Percentiles rank a stretch among this genome's conserved stretches.
phyloP scores from a whole-genome alignment of 2,113 vertebrate genomes.

The Catagonus wagneri region DNA sequence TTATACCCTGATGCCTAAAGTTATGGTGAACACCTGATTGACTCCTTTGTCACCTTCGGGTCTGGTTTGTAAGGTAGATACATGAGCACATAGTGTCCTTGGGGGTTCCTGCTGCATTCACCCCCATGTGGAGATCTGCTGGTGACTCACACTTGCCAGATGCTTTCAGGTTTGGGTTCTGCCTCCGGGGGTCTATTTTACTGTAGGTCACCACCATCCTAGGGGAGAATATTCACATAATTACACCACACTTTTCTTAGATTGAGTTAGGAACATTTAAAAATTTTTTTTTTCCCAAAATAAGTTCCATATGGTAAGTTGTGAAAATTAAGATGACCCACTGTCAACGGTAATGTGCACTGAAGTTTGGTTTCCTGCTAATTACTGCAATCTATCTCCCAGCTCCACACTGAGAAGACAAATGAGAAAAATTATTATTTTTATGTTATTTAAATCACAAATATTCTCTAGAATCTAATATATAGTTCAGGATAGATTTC shows the following conservation, averaged over 20 bases:
- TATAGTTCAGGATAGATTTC: background rate
- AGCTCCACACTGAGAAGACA: conserved; percentile 29
- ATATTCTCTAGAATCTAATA: conserved; percentile 37
- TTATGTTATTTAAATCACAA: conserved; percentile 52
- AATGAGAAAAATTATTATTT: conserved; percentile 67
- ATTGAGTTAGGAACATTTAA: background rate
- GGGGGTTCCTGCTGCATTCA: background rate
- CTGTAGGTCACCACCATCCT: background rate
- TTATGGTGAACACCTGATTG: background rate
- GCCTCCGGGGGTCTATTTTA: background rate
- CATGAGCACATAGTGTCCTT: background rate
- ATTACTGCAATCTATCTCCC: conserved; percentile 62
- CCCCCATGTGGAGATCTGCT: background rate
- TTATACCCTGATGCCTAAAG: background rate
- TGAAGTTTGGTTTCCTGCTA: conserved; percentile 65
- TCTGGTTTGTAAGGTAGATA: background rate
- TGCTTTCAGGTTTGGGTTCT: background rate
- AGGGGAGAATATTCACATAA: background rate
- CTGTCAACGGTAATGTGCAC: conserved; percentile 31
- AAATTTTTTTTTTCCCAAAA: background rate
- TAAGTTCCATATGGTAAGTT: conserved; percentile 12
- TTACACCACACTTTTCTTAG: background rate
- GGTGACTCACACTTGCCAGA: background rate
- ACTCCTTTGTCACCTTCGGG: background rate
- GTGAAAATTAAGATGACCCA: conserved; percentile 51